These are phyloP conservation scores for Sebastes diploproa DNA, from an alignment of 2,797 vertebrate genomes.

Conservation along the genomic window DNA sequence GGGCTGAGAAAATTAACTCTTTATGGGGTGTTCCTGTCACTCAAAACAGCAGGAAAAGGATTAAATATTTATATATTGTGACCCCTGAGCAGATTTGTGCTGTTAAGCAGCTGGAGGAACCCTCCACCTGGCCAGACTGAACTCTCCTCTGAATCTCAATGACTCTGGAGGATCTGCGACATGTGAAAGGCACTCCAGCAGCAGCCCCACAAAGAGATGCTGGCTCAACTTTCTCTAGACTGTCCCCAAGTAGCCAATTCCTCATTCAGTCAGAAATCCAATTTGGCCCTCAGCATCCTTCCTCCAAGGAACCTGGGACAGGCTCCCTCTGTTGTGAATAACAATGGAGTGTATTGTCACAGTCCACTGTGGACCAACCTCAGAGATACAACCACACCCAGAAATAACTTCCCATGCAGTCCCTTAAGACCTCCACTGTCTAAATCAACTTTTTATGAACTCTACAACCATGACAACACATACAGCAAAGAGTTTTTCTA, in stretches of 20 bases:
- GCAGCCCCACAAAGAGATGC: slow-evolving; percentile 85
- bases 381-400: slow-evolving; percentile 26
- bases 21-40: slow-evolving; percentile 81
- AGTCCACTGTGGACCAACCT: slow-evolving; percentile 32
- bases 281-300: slow-evolving; percentile 82
- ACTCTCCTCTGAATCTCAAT: slow-evolving; percentile 89
- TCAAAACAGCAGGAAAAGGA: slow-evolving; percentile 84
- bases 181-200: slow-evolving; percentile 89
- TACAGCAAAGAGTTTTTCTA: neutral
- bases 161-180: slow-evolving; percentile 87
- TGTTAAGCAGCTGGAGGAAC: slow-evolving; percentile 86
- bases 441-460: slow-evolving; percentile 5
- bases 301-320: slow-evolving; percentile 73
- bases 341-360: slow-evolving; percentile 59
- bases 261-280: slow-evolving; percentile 92
- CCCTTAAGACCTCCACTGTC: neutral
- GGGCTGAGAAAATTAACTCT: slow-evolving; percentile 66
- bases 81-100: slow-evolving; percentile 82
- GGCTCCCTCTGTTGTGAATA: slow-evolving; percentile 57
- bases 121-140: slow-evolving; percentile 81
- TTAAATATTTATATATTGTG: slow-evolving; percentile 85
- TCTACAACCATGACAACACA: neutral
- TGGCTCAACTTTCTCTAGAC: slow-evolving; percentile 84
- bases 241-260: slow-evolving; percentile 87
- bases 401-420: slow-evolving; percentile 1